These are phyloP conservation scores for Sebastes fasciatus DNA, from an alignment of 2,113 vertebrate genomes.

Conservation along the genomic window DNA sequence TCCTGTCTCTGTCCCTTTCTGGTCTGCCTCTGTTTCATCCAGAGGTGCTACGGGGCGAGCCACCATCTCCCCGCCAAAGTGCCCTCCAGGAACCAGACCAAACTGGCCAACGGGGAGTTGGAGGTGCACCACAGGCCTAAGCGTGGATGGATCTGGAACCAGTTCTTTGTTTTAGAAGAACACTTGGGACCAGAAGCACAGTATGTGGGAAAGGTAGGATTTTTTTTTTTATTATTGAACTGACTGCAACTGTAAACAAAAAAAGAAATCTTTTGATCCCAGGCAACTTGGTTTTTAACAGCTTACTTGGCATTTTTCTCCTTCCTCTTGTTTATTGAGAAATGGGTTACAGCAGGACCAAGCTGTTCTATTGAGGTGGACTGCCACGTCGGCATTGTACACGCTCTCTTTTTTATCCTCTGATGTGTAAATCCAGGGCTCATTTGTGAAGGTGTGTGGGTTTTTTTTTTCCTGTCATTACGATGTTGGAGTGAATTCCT, in stretches of 20 bases:
- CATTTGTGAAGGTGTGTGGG: constrained; percentile 33
- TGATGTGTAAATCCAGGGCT: constrained; percentile 58
- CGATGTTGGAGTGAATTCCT: constrained; percentile 18
- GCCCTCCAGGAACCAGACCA: constrained; percentile 90
- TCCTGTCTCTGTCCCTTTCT: constrained; percentile 95
- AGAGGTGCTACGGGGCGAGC: constrained; percentile 88
- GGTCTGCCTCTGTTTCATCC: constrained; percentile 97
- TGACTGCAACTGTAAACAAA: constrained; percentile 2
- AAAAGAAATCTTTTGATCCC: constrained; percentile 38
- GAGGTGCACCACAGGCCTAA: constrained; percentile 98
- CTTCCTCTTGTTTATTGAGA: constrained; percentile 45
- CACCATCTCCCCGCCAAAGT: constrained; percentile 73
- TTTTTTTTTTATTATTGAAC: neutral
- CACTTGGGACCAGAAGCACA: constrained; percentile 97
- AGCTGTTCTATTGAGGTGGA: constrained; percentile 45
- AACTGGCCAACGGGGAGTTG: constrained; percentile 89
- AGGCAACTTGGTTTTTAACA: constrained; percentile 36
- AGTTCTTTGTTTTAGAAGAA: constrained; percentile 99
- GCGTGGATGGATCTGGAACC: constrained; percentile 99
- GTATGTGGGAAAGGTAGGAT: constrained; percentile 97
- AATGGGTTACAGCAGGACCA: constrained; percentile 50
- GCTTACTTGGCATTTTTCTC: constrained; percentile 47
- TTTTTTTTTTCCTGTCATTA: neutral
- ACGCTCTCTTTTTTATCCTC: neutral
- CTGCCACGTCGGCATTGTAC: constrained; percentile 40